Base-by-base conservation (phyloP, 2,797 vertebrate species). In the Melanotaenia maccullochi region DNA sequence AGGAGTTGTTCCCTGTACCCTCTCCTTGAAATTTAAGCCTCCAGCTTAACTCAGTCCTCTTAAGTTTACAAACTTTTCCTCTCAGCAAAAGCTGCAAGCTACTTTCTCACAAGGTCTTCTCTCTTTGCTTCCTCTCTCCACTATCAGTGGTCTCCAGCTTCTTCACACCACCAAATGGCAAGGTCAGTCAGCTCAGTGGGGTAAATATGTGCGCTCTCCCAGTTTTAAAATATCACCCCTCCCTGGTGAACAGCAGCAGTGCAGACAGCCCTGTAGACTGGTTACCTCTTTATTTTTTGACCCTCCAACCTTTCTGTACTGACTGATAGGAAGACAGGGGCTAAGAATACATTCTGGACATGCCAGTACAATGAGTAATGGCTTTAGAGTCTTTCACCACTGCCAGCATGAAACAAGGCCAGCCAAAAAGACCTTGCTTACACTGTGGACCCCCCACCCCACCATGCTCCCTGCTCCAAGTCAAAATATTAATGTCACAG, bases 251-350 rank as follows among this genome's bases (percentile, higher is more conserved):
- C 95, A 96, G 87, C 47, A 25, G 84, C 57, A 76, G 92, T 81
- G 88, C 68, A 92, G 94, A 90, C 94, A 86, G 93, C 78, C 87
- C 83, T 91, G 91, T 84, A 93, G 93, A 94, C 94, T 94, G 90
- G 93, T 93, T 94, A 95, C 94, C 94, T 94, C 93, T 96, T 96
- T 97, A 96, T 96, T 97, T 97, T 96, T 94, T 96, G 96, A 96
- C 94, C 92, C 91, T 79, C 90, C 93, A 95, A 87, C 83, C 93
- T 94, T 93, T 88, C 95, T 93, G 94, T 94, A 96, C 96, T 95
- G 91, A 95, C 95, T 83, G 88, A 95, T 83, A 93, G 96, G 92
- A 93, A 95, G 95, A 93, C 85, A 79, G 90, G 76, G 92, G 89
- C 96, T 95, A 93, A 94, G 92, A 94, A 96, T 94, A 95, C 93